Base-by-base conservation (phyloP, 2,797 vertebrate genomes). In the Lepidocolaptes lacrymiger region DNA sequence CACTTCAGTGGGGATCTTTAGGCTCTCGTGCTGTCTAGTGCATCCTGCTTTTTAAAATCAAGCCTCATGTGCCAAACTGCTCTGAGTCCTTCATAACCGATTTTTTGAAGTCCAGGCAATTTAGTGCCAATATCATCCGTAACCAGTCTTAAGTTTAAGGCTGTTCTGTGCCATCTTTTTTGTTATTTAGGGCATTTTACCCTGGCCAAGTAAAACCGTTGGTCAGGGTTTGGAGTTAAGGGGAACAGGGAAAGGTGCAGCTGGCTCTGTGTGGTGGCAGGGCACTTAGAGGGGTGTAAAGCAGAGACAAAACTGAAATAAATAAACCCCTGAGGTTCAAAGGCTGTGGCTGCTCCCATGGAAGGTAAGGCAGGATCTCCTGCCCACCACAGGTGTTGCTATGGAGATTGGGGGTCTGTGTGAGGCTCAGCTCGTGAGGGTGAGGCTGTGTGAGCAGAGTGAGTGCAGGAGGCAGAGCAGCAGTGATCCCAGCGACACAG, bases 321-420 rank as follows among this genome's bases (percentile, higher is more conserved):
- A 48, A 69, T 41, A 16, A 68, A 17, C 32, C 28, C 27, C 76
- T 75, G 64, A 8, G 72, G 84, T 85, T 80, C 62, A 48, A 30
- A 61, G 81, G 59, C 66, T 41, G 43, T 66, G 90, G 94, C 85
- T 80, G 85, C 67, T 93, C 58, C 61, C 6, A 16, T 9, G 81
- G 71, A 95, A 93, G 93, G 91, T 83, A 23, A 93, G 87, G 64
- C 93, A 78, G 96, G 83, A 30, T 52, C 92, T 94, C 93, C 84
- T 84, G 84, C 93, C 27, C 94, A 88, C 43, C 96, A 78, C 93
- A 66, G 93, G 95, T 93, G 97, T 97, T 97, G 95, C 97, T 96
- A 95, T 97, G 97, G 97, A 96, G 96, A 97, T 96, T 85, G 78
- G 85, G 91, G 75, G 68, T 48, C 79, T 36, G 79, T 63, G 66